A percentile compares a stretch with the other conserved stretches of the same genome.
These are phyloP conservation scores for Trichomalopsis sarcophagae DNA, from an alignment of 1,140 invertebrate genomes.

Conservation along the genomic window DNA sequence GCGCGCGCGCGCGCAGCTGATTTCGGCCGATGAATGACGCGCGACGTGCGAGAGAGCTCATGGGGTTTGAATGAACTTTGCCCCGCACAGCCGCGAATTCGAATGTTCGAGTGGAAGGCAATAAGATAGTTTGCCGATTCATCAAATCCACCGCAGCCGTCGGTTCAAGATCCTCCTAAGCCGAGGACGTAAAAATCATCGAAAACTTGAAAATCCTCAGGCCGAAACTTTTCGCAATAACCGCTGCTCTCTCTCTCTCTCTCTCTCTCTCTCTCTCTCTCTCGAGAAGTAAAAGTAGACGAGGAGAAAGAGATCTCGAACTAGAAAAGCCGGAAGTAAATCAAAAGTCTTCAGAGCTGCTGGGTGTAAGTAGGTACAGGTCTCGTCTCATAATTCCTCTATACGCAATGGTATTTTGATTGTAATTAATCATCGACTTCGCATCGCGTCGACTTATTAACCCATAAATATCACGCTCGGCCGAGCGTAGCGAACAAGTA, in stretches of 20 bases:
- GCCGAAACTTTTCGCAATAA: background rate
- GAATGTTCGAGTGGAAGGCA: no score
- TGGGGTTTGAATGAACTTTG: background rate
- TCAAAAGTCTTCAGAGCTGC: background rate
- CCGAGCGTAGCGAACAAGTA: background rate
- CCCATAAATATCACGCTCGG: background rate
- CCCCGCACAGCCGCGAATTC: no score
- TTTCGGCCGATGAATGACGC: background rate
- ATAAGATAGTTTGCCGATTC: background rate
- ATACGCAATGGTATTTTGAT: background rate
- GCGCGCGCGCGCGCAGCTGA: no score
- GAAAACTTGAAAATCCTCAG: background rate
- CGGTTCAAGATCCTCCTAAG: background rate
- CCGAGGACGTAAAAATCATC: background rate
- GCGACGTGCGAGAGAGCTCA: background rate
- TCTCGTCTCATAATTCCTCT: background rate
- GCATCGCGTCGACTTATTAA: background rate
- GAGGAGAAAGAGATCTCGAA: slow-evolving; percentile 25
- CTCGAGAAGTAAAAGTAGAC: background rate
- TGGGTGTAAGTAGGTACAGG: background rate
- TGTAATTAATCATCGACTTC: background rate
- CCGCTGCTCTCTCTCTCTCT: no score
- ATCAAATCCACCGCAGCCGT: background rate
- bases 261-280: no score
- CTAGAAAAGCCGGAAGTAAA: background rate